These are phyloP conservation scores for Watsonalla binaria DNA, from an alignment of 2,888 invertebrate genomes.

Conservation along the genomic window DNA sequence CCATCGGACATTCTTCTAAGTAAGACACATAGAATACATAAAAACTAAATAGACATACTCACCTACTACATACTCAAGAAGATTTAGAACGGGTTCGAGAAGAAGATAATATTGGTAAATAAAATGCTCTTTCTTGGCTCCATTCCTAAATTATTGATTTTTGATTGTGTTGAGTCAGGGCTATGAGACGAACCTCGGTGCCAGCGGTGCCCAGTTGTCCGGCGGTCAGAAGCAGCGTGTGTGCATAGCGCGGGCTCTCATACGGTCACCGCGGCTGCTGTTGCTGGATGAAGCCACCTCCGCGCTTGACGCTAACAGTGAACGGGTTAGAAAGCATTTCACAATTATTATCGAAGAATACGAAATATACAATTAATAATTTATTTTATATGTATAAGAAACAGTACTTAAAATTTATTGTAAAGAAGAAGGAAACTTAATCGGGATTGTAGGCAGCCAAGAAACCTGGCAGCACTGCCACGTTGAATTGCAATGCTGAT, in stretches of 20 bases:
- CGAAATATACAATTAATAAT: background rate
- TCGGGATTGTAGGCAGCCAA: too few relatives aligned
- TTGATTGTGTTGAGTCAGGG: slow-evolving; percentile 60
- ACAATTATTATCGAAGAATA: background rate
- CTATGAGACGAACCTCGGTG: slow-evolving; percentile 84
- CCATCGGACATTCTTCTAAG: too few relatives aligned
- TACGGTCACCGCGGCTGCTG: slow-evolving; percentile 81
- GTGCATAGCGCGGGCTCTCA: slow-evolving; percentile 84
- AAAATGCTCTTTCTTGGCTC: too few relatives aligned
- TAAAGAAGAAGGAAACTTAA: too few relatives aligned
- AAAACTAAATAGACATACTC: too few relatives aligned
- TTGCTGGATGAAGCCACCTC: slow-evolving; percentile 85
- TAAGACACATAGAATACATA: too few relatives aligned
- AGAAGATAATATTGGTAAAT: too few relatives aligned
- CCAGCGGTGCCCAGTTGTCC: slow-evolving; percentile 83
- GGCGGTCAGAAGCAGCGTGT: slow-evolving; percentile 85
- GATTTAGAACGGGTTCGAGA: too few relatives aligned
- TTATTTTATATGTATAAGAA: background rate
- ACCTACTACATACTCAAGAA: too few relatives aligned
- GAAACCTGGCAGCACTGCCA: too few relatives aligned
- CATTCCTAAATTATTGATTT: too few relatives aligned
- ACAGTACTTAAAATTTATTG: background rate
- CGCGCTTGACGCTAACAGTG: slow-evolving; percentile 82
- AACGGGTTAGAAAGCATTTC: slow-evolving; percentile 60
- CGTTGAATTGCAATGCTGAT: too few relatives aligned